phyloP scores from a whole-genome alignment of 2,113 vertebrate species.

The Cygnus buccinator region DNA sequence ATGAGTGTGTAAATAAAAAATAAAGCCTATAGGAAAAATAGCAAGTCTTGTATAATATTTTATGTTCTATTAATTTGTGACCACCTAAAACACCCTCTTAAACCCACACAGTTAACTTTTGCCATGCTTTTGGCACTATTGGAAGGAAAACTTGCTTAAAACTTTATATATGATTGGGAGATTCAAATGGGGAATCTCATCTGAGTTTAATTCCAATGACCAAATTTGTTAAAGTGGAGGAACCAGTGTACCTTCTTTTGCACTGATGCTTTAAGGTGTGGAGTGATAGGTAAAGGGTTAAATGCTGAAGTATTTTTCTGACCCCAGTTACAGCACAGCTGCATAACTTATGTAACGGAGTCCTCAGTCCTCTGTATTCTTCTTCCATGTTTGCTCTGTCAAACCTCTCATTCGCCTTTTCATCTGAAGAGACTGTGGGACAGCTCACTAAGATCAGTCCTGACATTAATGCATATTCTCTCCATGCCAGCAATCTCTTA shows the following conservation, averaged over 20 bases:
- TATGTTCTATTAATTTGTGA: background rate
- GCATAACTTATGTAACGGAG: background rate
- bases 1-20: background rate
- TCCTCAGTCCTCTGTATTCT: background rate
- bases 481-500: background rate
- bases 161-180: fast-evolving
- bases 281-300: background rate
- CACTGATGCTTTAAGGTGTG: background rate
- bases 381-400: background rate
- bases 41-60: background rate
- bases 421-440: background rate
- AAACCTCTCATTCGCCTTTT: background rate
- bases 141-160: background rate
- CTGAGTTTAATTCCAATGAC: background rate
- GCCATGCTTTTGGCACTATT: background rate
- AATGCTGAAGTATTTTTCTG: background rate
- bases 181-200: background rate
- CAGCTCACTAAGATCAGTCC: background rate
- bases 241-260: background rate
- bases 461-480: background rate
- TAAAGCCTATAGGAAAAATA: background rate
- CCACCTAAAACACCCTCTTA: background rate
- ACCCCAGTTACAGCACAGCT: background rate
- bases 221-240: background rate
- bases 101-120: background rate